Evolutionary conservation across 2,797 vertebrate genomes (phyloP), one percentile per base, ranked within the genome.

Genomic region (Okamejei kenojei): DNA sequence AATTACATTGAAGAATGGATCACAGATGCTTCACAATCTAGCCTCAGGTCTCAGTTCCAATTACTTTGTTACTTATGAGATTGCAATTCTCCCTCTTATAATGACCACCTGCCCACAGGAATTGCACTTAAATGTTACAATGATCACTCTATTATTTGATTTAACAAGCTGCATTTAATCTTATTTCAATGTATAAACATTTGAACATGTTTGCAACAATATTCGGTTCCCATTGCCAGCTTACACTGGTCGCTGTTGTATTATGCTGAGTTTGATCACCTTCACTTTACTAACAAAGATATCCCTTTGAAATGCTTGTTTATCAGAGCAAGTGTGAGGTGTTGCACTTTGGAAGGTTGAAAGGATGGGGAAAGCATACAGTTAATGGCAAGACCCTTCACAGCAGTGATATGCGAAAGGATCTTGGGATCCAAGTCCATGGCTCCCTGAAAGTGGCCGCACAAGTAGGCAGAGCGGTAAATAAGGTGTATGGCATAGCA

Each of bases 11-110:
- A 88, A 32, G 84, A 88, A 68, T 68, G 61, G 63, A 68, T 88
- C 84, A 88, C 84, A 88, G 84, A 88, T 88, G 84, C 65, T 88
- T 17, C 84, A 35, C 84, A 88, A 63, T 35, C 84, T 88, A 54
- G 84, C 84, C 84, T 88, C 61, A 63, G 61, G 84, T 68, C 61
- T 65, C 84, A 65, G 8, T 88, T 68, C 61, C 84, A 88, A 88
- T 88, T 88, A 88, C 63, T 68, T 88, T 88, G 84, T 88, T 88
- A 88, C 61, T 68, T 88, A 32, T 68, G 17, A 32, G 61, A 88
- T 88, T 88, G 63, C 68, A 88, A 68, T 88, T 17, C 17, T 88
- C 35, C 84, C 61, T 88, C 63, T 88, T 68, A 88, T 88, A 88
- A 65, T 88, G n/a, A 32, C 61, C 63, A 88, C 84, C 84, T 45